These are phyloP conservation scores for Stenodema calcarata DNA, from an alignment of 2,888 invertebrate species.

Conservation along the genomic window DNA sequence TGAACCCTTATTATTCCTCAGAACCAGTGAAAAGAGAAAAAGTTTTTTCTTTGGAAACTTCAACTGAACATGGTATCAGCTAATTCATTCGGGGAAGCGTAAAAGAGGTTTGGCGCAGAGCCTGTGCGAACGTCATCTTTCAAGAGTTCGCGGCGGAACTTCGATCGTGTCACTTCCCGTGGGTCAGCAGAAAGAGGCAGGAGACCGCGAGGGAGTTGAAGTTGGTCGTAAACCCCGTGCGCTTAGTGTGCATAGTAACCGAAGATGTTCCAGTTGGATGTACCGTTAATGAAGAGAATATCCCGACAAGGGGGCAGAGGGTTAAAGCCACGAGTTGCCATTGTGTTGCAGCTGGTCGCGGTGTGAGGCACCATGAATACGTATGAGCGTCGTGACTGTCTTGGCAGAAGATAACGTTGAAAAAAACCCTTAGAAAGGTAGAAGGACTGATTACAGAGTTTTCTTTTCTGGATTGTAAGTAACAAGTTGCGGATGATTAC, in stretches of 20 bases:
- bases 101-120: no score
- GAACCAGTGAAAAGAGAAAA: no score
- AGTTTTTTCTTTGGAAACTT: no score
- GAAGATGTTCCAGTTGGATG: neutral
- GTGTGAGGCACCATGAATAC: constrained; percentile 21
- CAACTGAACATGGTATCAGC: no score
- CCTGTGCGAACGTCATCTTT: neutral
- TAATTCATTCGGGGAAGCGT: no score
- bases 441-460: no score
- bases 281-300: constrained; percentile 31
- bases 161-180: neutral
- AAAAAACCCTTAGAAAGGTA: no score
- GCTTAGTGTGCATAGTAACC: neutral
- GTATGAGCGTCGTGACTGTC: constrained; percentile 18
- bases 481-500: no score
- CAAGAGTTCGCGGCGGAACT: neutral
- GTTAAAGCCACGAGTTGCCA: constrained; percentile 8
- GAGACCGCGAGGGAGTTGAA: neutral
- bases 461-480: no score
- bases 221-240: neutral
- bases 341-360: neutral
- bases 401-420: no score
- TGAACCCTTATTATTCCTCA: no score
- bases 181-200: neutral
- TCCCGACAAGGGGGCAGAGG: neutral